phyloP scores from a whole-genome alignment of 2,797 vertebrate species.

The Somateria mollissima region DNA sequence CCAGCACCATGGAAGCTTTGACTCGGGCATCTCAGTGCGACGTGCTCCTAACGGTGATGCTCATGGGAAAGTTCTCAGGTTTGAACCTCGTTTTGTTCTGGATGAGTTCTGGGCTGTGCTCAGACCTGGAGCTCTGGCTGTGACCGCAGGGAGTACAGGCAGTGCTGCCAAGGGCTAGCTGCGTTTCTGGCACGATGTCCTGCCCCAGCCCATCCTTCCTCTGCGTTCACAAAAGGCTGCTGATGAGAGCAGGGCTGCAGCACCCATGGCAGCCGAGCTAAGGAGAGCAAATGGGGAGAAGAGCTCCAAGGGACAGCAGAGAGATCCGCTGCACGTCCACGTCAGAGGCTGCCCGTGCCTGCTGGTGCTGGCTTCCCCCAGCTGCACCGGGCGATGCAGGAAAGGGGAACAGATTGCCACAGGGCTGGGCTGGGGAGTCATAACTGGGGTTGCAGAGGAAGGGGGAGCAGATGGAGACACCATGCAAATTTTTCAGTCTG shows the following conservation, averaged over 20 bases:
- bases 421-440: background rate
- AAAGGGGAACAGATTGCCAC: background rate
- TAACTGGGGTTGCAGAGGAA: background rate
- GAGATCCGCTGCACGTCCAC: background rate
- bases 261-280: background rate
- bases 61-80: background rate
- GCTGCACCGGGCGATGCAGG: accelerated
- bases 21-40: background rate
- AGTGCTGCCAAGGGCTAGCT: background rate
- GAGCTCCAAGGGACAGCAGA: background rate
- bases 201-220: background rate
- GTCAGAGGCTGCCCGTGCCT: background rate
- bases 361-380: accelerated
- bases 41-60: background rate
- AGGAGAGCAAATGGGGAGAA: background rate
- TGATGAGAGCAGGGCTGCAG: background rate
- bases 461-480: background rate
- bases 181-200: background rate
- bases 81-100: background rate
- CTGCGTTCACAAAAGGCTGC: background rate
- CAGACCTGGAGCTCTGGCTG: background rate
- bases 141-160: background rate
- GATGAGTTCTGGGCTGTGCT: background rate
- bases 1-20: background rate
- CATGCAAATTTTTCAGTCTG: background rate